Conservation (phyloP, 2,797 vertebrate species). For the Percopsis omiscomaycus region DNA sequence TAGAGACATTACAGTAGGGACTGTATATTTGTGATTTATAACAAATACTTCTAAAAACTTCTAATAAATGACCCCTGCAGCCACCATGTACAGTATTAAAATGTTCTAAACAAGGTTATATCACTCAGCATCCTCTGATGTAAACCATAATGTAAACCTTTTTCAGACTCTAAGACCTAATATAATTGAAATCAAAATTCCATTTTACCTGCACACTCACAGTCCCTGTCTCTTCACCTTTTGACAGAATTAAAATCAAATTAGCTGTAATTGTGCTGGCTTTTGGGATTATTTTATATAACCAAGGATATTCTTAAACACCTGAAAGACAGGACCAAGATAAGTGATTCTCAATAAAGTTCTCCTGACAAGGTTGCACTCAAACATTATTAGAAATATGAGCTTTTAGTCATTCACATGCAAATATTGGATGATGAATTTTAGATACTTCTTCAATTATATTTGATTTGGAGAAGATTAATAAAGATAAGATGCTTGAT, state of each 20-base stretch:
- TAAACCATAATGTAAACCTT: neutral
- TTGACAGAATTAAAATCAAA: slow-evolving; percentile 75
- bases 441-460: slow-evolving; percentile 48
- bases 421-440: slow-evolving; percentile 67
- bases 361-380: slow-evolving; percentile 57
- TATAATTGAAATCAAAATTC: slow-evolving; percentile 73
- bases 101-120: slow-evolving; percentile 6
- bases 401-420: slow-evolving; percentile 65
- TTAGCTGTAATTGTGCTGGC: slow-evolving; percentile 73
- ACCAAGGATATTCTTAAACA: slow-evolving; percentile 70
- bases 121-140: neutral
- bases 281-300: slow-evolving; percentile 77
- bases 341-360: slow-evolving; percentile 76
- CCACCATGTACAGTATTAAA: too few species aligned
- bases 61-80: too few species aligned
- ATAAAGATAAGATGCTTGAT: slow-evolving; percentile 58
- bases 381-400: slow-evolving; percentile 70
- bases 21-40: too few species aligned
- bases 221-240: slow-evolving; percentile 68
- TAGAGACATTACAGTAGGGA: too few species aligned
- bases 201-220: slow-evolving; percentile 39
- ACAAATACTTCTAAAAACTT: too few species aligned
- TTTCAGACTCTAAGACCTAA: slow-evolving; percentile 31
- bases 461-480: slow-evolving; percentile 66
- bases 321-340: slow-evolving; percentile 73